Evolutionary conservation across 2,888 invertebrate genomes (phyloP).

Genomic region (Drosophila cognata): DNA sequence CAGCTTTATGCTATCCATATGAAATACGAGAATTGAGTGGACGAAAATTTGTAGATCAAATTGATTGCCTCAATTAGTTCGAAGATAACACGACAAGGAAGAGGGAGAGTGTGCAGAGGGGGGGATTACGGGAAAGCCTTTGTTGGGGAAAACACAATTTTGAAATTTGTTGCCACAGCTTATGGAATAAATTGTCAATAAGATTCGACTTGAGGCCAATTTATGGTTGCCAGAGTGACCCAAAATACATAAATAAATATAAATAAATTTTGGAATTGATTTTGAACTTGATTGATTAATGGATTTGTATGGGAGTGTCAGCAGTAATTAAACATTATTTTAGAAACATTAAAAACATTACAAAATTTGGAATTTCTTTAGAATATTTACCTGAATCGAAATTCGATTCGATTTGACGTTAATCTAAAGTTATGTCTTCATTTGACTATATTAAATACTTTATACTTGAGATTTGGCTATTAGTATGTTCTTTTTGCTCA

Average conservation of each 20-base stretch:
- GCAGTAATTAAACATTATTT: not conserved
- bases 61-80: constrained; percentile 62
- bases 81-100: constrained; percentile 36
- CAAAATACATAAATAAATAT: not conserved
- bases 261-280: not conserved
- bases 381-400: not conserved
- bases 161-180: not conserved
- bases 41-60: constrained; percentile 51
- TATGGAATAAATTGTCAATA: not conserved
- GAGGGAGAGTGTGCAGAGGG: not conserved
- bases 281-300: not conserved
- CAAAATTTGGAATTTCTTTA: not conserved
- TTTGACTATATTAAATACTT: not conserved
- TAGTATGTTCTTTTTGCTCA: not conserved
- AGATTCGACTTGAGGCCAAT: not conserved
- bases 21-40: constrained; percentile 51
- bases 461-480: not conserved
- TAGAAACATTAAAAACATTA: not conserved
- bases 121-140: constrained; percentile 10
- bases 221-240: not conserved
- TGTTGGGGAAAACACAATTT: not conserved
- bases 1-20: constrained; percentile 62
- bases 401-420: too few species aligned
- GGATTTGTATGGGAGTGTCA: not conserved
- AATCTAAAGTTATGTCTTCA: not conserved